phyloP scores from a whole-genome alignment of 1,140 invertebrate species.

The Pseudomyrmex pallidus region DNA sequence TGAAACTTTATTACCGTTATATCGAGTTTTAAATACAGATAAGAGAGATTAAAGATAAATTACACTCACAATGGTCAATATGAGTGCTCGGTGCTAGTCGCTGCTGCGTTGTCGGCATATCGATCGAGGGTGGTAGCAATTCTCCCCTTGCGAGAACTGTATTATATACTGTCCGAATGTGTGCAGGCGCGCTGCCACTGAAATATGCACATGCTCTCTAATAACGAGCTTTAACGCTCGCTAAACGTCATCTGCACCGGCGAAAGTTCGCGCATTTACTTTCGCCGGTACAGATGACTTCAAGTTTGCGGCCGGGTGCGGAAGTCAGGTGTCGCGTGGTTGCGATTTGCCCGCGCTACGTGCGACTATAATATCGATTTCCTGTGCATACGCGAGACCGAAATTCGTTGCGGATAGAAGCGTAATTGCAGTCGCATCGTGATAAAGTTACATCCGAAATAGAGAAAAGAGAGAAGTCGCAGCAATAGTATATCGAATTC shows the following conservation, averaged over 20 bases:
- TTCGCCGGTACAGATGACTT: conserved; percentile 46
- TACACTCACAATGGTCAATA: conserved; percentile 75
- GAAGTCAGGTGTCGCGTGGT: conserved; percentile 30
- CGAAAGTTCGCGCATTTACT: conserved; percentile 57
- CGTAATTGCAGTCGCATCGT: conserved; percentile 8
- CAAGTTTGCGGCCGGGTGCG: conserved; percentile 36
- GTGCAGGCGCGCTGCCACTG: conserved; percentile 18
- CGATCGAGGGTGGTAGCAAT: conserved; percentile 72
- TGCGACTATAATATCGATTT: conserved; percentile 38
- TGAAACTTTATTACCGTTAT: background rate
- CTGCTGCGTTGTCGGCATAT: conserved; percentile 75
- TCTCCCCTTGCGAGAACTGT: conserved; percentile 25
- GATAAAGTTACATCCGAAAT: background rate
- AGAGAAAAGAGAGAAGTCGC: background rate
- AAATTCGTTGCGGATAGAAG: conserved; percentile 10
- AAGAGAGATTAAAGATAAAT: conserved; percentile 29
- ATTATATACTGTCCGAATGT: conserved; percentile 45
- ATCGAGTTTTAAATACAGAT: background rate
- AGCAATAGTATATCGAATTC: background rate
- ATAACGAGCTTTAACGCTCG: conserved; percentile 43
- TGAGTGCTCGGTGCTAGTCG: conserved; percentile 72
- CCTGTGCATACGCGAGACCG: background rate
- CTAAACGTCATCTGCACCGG: conserved; percentile 43
- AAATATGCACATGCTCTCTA: conserved; percentile 45
- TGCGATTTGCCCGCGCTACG: conserved; percentile 5